These are phyloP conservation scores for Nymphalis polychloros DNA, from an alignment of 2,888 invertebrate species.

Conservation along the genomic window DNA sequence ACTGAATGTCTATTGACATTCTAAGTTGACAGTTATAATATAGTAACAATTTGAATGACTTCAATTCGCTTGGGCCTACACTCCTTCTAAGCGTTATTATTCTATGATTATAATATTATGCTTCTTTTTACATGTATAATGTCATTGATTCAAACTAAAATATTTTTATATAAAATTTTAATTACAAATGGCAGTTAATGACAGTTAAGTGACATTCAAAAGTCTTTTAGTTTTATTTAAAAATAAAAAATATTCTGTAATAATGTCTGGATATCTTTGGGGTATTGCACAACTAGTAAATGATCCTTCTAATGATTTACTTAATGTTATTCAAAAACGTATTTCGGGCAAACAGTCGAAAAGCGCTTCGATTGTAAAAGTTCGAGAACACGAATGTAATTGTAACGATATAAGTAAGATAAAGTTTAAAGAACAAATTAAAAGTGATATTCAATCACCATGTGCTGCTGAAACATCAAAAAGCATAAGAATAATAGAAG, in stretches of 20 bases:
- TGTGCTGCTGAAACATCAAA: conserved; percentile 7
- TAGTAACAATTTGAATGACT: too few relatives aligned
- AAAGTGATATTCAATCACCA: neutral
- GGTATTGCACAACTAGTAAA: conserved; percentile 59
- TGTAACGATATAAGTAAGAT: conserved; percentile 17
- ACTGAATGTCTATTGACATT: too few relatives aligned
- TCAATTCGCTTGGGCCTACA: too few relatives aligned
- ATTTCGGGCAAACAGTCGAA: conserved; percentile 40
- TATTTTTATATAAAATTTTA: neutral
- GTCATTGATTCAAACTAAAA: too few relatives aligned
- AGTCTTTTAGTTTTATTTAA: neutral
- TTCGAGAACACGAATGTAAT: conserved; percentile 15
- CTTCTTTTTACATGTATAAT: too few relatives aligned
- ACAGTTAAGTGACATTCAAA: neutral
- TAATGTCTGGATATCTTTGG: conserved; percentile 59
- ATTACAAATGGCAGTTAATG: neutral
- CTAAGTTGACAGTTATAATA: too few relatives aligned
- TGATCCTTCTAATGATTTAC: conserved; percentile 59
- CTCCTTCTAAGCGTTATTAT: too few relatives aligned
- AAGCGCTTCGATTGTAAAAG: conserved; percentile 6
- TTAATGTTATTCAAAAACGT: conserved; percentile 50
- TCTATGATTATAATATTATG: too few relatives aligned
- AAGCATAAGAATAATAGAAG: conserved; percentile 11
- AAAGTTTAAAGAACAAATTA: conserved; percentile 3
- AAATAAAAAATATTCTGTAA: neutral